Evolutionary conservation across 2,888 invertebrate genomes (phyloP).

Genomic region (Drosophila mercatorum): DNA sequence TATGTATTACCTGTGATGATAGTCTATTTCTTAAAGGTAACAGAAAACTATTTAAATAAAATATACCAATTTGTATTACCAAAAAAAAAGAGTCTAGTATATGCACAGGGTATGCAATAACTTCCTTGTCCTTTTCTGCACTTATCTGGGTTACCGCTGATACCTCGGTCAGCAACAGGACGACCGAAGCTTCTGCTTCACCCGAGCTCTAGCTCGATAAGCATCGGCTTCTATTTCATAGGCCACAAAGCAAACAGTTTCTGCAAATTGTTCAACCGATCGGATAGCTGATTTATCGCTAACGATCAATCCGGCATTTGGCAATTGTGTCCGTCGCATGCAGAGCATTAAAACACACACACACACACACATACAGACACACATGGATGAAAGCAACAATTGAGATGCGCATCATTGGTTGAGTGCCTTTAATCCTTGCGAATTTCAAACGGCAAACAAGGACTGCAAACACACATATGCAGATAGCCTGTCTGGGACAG

Average conservation of each 20-base stretch:
- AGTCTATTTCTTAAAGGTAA: too few relatives aligned
- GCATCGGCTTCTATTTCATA: constrained; percentile 76
- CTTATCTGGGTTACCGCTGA: constrained; percentile 28
- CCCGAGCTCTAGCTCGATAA: constrained; percentile 52
- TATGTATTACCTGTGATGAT: too few relatives aligned
- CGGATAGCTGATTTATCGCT: constrained; percentile 53
- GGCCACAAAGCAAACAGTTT: constrained; percentile 77
- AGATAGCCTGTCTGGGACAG: constrained; percentile 25
- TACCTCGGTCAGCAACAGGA: constrained; percentile 31
- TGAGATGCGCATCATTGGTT: constrained; percentile 71
- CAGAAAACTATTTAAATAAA: too few relatives aligned
- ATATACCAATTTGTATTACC: too few relatives aligned
- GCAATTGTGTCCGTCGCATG: background rate
- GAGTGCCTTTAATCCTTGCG: constrained; percentile 76
- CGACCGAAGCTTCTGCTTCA: constrained; percentile 13
- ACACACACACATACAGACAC: constrained; percentile 39
- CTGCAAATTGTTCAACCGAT: constrained; percentile 57
- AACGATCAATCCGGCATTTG: constrained; percentile 51
- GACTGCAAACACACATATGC: constrained; percentile 38
- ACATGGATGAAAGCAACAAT: constrained; percentile 41
- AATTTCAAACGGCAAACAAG: constrained; percentile 56
- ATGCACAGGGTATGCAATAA: background rate
- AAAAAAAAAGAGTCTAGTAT: background rate
- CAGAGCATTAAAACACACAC: constrained; percentile 13
- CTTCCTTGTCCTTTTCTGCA: background rate